phyloP scores from a whole-genome alignment of 2,797 vertebrate species.

The Sphenopsis melanotis region DNA sequence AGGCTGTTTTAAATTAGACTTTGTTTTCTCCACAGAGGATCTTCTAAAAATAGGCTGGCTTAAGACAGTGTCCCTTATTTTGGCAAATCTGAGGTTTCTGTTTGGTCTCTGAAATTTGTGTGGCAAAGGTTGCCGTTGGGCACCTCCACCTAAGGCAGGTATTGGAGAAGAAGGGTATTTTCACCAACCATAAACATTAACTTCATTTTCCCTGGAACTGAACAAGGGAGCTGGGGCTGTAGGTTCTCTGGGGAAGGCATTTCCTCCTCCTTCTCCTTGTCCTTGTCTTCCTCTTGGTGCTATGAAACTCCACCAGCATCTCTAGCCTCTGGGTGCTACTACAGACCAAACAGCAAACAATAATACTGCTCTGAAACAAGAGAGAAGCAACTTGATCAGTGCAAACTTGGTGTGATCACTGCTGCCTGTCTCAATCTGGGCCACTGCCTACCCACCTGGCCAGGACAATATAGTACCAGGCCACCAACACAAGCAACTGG shows the following conservation, averaged over 20 bases:
- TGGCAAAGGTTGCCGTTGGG: background rate
- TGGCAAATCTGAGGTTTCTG: background rate
- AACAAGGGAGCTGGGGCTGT: background rate
- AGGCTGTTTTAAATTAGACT: constrained; percentile 29
- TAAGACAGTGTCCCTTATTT: background rate
- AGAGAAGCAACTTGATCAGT: background rate
- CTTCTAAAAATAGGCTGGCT: constrained; percentile 27
- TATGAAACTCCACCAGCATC: background rate
- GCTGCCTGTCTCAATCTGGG: background rate
- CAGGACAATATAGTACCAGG: background rate
- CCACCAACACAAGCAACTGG: background rate
- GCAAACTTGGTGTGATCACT: background rate
- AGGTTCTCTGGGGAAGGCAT: background rate
- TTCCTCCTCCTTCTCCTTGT: background rate
- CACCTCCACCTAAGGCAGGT: background rate
- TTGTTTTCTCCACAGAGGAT: background rate
- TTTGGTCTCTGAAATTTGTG: background rate
- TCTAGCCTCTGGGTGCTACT: background rate
- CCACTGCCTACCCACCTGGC: background rate
- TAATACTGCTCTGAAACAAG: background rate
- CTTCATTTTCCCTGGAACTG: background rate
- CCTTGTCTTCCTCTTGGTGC: background rate
- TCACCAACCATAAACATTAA: background rate
- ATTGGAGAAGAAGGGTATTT: background rate
- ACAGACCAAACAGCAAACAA: background rate